phyloP scores from a whole-genome alignment of 2,113 vertebrate genomes.

The Corynorhinus townsendii region DNA sequence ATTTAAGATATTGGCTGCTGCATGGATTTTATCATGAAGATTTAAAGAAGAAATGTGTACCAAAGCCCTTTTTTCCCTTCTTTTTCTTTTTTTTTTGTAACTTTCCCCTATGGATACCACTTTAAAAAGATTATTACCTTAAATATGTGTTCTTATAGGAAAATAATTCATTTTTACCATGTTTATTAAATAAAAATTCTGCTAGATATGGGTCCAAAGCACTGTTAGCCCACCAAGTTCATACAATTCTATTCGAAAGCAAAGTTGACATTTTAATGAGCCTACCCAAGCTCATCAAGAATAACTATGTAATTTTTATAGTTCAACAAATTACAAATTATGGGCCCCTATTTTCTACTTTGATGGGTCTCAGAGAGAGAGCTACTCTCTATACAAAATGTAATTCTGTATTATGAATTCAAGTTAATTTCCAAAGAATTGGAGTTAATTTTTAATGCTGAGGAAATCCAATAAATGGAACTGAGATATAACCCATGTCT shows the following conservation, averaged over 20 bases:
- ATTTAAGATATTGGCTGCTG: background rate
- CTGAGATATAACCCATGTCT: background rate
- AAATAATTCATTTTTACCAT: background rate
- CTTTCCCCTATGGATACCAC: background rate
- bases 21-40: background rate
- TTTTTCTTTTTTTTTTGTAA: background rate
- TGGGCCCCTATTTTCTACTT: background rate
- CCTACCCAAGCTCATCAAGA: background rate
- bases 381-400: background rate
- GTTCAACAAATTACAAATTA: background rate
- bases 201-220: background rate
- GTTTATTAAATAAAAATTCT: conserved; percentile 16
- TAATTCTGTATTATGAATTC: background rate
- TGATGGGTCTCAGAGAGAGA: background rate
- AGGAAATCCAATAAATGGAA: background rate
- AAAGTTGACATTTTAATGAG: conserved; percentile 15
- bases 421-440: conserved; percentile 39
- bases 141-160: background rate
- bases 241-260: background rate
- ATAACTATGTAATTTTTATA: conserved; percentile 31
- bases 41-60: background rate
- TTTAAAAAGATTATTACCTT: background rate
- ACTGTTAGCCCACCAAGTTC: background rate
- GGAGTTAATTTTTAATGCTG: conserved; percentile 22
- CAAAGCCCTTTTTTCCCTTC: background rate